These are phyloP conservation scores for Calosoma granatense DNA, from an alignment of 1,140 invertebrate genomes.

Conservation along the genomic window DNA sequence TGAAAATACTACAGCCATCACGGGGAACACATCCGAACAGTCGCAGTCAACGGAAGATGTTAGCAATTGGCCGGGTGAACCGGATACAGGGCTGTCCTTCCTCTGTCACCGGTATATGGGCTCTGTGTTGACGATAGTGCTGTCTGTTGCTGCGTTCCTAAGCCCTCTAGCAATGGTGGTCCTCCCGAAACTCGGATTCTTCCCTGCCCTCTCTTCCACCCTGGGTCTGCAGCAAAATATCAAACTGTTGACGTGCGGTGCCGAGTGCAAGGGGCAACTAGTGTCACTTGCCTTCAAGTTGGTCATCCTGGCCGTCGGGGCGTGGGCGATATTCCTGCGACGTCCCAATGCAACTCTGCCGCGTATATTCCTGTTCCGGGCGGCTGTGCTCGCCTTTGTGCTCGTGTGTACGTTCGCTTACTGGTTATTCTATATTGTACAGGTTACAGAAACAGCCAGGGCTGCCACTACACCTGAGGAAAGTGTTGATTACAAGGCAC, in stretches of 20 bases:
- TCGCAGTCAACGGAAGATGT: slow-evolving; percentile 88
- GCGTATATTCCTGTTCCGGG: slow-evolving; percentile 82
- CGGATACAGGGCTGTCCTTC: slow-evolving; percentile 58
- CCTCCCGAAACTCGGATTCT: slow-evolving; percentile 79
- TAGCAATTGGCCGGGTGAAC: slow-evolving; percentile 66
- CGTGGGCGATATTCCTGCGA: slow-evolving; percentile 80
- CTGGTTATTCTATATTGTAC: slow-evolving; percentile 95
- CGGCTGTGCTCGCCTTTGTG: slow-evolving; percentile 78
- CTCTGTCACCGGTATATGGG: slow-evolving; percentile 70
- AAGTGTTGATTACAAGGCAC: slow-evolving; percentile 67
- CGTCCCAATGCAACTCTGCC: slow-evolving; percentile 79
- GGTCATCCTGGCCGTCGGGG: slow-evolving; percentile 78
- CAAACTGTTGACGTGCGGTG: slow-evolving; percentile 57
- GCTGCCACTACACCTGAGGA: slow-evolving; percentile 66
- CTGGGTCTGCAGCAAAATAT: slow-evolving; percentile 45
- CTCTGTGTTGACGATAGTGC: slow-evolving; percentile 59
- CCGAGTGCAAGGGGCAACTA: slow-evolving; percentile 74
- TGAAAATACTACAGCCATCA: slow-evolving; percentile 93
- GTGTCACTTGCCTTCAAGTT: slow-evolving; percentile 88
- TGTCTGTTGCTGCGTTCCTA: slow-evolving; percentile 75
- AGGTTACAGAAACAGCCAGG: slow-evolving; percentile 70
- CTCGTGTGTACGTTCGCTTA: slow-evolving; percentile 89
- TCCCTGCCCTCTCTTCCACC: slow-evolving; percentile 45
- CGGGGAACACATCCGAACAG: slow-evolving; percentile 91
- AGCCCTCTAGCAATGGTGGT: slow-evolving; percentile 92